These are phyloP conservation scores for Cephus spinipes DNA, from an alignment of 2,888 invertebrate species.

Conservation along the genomic window DNA sequence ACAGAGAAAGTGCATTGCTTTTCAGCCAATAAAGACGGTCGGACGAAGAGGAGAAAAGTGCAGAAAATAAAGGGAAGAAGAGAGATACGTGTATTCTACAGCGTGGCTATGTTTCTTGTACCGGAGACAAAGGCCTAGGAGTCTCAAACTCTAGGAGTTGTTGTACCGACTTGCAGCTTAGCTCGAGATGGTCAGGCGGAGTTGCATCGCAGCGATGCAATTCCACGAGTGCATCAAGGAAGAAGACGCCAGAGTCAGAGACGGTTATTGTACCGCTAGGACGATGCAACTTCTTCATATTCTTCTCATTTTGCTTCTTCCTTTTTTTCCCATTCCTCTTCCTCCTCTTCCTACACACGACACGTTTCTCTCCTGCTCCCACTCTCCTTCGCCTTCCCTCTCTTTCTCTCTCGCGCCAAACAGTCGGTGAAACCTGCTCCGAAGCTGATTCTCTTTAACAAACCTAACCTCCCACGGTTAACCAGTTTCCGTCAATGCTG, in stretches of 20 bases:
- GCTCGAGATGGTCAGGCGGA: not conserved
- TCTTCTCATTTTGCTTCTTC: slow-evolving; percentile 29
- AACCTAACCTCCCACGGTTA: not conserved
- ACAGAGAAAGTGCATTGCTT: not conserved
- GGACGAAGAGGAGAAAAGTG: not conserved
- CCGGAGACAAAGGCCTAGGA: not conserved
- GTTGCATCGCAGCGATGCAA: not conserved
- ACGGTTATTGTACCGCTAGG: slow-evolving; percentile 26
- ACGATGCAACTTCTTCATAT: slow-evolving; percentile 10
- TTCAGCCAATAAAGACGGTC: not conserved
- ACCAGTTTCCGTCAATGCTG: not conserved
- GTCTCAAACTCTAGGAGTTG: not conserved
- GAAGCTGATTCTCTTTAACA: not conserved
- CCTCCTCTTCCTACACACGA: not conserved
- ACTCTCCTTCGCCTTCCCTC: not conserved
- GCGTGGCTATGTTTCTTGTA: not conserved
- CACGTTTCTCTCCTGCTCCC: not conserved
- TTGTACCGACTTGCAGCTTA: not conserved
- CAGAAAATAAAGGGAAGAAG: not conserved
- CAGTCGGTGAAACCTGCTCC: not conserved
- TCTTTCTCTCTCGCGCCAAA: not conserved
- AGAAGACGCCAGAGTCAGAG: not conserved
- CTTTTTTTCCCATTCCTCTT: slow-evolving; percentile 22
- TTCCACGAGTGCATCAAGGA: not conserved
- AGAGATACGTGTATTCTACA: not conserved